These are phyloP conservation scores for Halocynthia roretzi DNA, from an alignment of 23 tunicate genomes.

Conservation along the genomic window DNA sequence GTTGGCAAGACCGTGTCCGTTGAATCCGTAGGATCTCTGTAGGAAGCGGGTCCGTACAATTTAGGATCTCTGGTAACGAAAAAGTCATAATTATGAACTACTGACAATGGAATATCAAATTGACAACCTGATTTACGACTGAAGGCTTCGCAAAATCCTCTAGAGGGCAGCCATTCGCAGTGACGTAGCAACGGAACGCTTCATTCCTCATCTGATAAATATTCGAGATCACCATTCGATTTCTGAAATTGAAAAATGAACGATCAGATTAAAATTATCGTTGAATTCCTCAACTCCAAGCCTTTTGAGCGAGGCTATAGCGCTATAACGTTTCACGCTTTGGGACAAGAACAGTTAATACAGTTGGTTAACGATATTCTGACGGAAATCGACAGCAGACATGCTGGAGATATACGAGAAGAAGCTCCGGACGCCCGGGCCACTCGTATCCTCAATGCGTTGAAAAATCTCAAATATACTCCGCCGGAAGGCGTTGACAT, in stretches of 20 bases:
- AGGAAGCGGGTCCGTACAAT: too few species aligned
- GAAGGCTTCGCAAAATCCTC: too few species aligned
- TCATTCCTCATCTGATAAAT: too few species aligned
- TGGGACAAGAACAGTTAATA: slow-evolving; percentile 69
- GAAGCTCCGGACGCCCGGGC: slow-evolving; percentile 90
- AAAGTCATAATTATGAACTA: too few species aligned
- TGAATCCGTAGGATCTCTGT: too few species aligned
- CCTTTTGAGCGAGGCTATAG: slow-evolving; percentile 56
- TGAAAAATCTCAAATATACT: slow-evolving; percentile 74
- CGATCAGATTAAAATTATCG: slow-evolving; percentile 67
- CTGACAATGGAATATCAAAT: too few species aligned
- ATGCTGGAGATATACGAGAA: slow-evolving; percentile 83
- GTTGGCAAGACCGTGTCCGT: too few species aligned
- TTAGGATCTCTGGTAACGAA: too few species aligned
- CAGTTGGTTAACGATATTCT: slow-evolving; percentile 83
- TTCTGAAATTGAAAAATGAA: slow-evolving; percentile 30
- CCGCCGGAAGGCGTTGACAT: slow-evolving; percentile 62
- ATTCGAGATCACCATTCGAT: too few species aligned
- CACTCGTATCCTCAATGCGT: slow-evolving; percentile 32
- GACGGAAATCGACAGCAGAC: slow-evolving; percentile 62
- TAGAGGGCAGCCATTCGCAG: too few species aligned
- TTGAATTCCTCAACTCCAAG: slow-evolving; percentile 66
- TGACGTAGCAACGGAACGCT: too few species aligned
- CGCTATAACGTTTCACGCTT: slow-evolving; percentile 77
- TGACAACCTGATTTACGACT: too few species aligned